These are phyloP conservation scores for Arizona elegans DNA, from an alignment of 2,113 vertebrate species.

Conservation along the genomic window DNA sequence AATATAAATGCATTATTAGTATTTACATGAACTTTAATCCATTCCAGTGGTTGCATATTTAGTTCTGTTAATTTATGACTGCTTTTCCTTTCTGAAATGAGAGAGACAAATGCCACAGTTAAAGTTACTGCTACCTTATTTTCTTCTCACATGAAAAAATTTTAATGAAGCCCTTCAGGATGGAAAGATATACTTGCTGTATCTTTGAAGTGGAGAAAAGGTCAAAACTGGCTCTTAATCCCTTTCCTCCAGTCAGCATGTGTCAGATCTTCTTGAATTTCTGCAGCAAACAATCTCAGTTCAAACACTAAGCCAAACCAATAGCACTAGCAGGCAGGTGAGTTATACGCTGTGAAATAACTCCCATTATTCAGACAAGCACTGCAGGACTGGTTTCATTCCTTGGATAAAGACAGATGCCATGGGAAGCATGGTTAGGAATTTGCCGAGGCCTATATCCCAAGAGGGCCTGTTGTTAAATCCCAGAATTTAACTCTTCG, in stretches of 20 bases:
- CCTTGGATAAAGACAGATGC: background rate
- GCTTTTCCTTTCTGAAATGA: background rate
- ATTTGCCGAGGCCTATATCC: background rate
- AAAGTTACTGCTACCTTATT: background rate
- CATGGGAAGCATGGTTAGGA: background rate
- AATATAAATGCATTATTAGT: background rate
- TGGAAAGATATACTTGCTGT: background rate
- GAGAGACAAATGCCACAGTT: background rate
- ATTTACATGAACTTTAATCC: background rate
- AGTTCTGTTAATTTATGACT: background rate
- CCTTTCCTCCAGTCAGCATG: slow-evolving; percentile 52
- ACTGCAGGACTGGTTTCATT: background rate
- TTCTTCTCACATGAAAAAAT: background rate
- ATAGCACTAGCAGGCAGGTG: background rate
- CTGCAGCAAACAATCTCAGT: slow-evolving; percentile 36
- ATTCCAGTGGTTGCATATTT: background rate
- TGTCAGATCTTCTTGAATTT: slow-evolving; percentile 58
- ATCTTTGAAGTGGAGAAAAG: slow-evolving; percentile 5
- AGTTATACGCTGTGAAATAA: background rate
- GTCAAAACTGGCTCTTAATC: slow-evolving; percentile 47
- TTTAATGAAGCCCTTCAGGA: slow-evolving; percentile 4
- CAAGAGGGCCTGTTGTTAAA: background rate
- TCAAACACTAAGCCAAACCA: slow-evolving; percentile 23
- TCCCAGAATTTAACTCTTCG: background rate
- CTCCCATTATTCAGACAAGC: background rate